Conservation (phyloP, 1,140 invertebrate species). For the Anadara kagoshimensis region DNA sequence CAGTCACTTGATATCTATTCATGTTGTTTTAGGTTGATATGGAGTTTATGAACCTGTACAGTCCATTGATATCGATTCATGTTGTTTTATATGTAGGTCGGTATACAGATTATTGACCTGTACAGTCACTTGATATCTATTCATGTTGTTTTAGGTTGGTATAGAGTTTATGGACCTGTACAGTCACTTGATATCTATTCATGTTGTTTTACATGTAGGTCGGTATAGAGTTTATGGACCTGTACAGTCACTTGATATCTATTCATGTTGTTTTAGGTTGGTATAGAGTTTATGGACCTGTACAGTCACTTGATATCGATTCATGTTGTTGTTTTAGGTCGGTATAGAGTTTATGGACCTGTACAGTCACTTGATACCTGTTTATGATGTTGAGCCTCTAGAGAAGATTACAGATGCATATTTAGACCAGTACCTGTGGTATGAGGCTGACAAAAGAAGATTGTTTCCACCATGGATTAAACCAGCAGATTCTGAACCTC, state of each 20-base stretch:
- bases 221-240: conserved; percentile 99
- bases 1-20: conserved; percentile 98
- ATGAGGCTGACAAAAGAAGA: conserved; percentile 98
- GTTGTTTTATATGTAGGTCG: conserved; percentile 86
- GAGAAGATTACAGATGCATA: conserved; percentile 99
- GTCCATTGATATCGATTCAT: conserved; percentile 99
- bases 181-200: conserved; percentile 99
- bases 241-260: conserved; percentile 98
- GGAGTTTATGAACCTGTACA: conserved; percentile 99
- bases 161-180: conserved; percentile 99
- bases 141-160: conserved; percentile 80
- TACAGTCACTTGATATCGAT: conserved; percentile 99
- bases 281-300: conserved; percentile 99
- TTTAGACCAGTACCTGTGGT: conserved; percentile 99
- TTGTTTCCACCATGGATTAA: conserved; percentile 99
- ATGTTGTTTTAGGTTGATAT: conserved; percentile 95
- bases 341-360: conserved; percentile 99
- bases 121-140: conserved; percentile 99
- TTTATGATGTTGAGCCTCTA: conserved; percentile 98
- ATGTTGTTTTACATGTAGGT: no score
- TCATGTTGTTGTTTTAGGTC: conserved; percentile 94
- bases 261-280: conserved; percentile 83
- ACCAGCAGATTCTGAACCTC: conserved; percentile 98
- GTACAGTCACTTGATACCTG: conserved; percentile 98
- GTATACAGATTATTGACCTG: conserved; percentile 99